A percentile compares a stretch with the other conserved stretches of the same genome.
Conservation (phyloP, 2,888 invertebrate species). For the Hetaerina titia region DNA sequence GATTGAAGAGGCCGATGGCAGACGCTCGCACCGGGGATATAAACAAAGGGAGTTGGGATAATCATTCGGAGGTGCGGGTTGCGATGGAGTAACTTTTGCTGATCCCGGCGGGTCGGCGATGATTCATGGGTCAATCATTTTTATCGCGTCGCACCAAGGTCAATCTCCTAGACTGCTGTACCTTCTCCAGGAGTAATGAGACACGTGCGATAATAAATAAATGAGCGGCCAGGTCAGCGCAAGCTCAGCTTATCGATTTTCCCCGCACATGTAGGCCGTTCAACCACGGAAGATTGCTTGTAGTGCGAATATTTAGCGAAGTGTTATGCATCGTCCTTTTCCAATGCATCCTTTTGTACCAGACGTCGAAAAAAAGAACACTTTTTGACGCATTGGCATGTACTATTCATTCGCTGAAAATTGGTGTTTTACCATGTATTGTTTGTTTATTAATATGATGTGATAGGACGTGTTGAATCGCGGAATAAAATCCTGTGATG, state of each 20-base stretch:
- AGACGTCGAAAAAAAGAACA: too few relatives aligned
- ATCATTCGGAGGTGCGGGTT: background rate
- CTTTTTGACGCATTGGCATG: too few relatives aligned
- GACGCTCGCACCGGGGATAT: background rate
- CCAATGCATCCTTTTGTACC: too few relatives aligned
- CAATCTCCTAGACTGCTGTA: background rate
- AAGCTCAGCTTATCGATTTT: background rate
- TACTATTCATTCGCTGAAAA: too few relatives aligned
- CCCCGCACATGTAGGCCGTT: background rate
- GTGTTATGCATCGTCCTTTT: too few relatives aligned
- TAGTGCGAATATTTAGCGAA: background rate
- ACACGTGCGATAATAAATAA: background rate
- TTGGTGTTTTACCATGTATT: too few relatives aligned
- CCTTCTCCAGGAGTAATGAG: constrained; percentile 1
- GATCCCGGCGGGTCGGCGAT: background rate
- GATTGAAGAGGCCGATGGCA: background rate
- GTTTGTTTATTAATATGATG: too few relatives aligned
- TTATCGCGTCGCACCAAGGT: background rate
- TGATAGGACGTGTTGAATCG: too few relatives aligned
- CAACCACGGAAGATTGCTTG: background rate
- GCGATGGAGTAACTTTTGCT: constrained; percentile 6
- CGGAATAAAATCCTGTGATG: too few relatives aligned
- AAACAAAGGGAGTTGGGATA: background rate
- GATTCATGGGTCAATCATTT: constrained; percentile 32
- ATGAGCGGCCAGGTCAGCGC: background rate